Evolutionary conservation across 1,140 invertebrate genomes (phyloP), one percentile per base, ranked within the genome.

Genomic region (Campoletis sonorensis): DNA sequence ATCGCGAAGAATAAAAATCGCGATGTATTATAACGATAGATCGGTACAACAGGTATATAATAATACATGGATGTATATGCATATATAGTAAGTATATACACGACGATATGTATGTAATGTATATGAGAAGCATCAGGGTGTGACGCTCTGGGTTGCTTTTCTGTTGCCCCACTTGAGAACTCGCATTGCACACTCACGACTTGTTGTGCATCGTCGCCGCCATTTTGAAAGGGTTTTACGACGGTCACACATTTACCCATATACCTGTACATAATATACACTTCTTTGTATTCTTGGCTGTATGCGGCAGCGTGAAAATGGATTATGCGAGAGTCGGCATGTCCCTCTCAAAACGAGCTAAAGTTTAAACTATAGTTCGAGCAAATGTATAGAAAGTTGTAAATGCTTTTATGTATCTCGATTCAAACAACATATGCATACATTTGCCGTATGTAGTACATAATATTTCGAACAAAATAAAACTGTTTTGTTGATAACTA

Each of bases 211-310:
- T 21, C 23, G 37, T 64, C 0, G 51, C n/a, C 73, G 73, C 73
- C 73, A 77, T 77, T 77, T 77, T 77, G 73, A 77, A 77, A 77
- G 73, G 73, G 73, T 77, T 64, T 64, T 70, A 58, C 73, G 73
- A 64, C 54, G 54, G 37, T 13, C 15, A 64, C 30, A 70, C 30
- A 30, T n/a, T 37, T 70, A 33, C 33, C 15, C 67, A 3, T 13
- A 70, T n/a, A 33, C 30, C 10, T 70, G 21, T 70, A 33, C 18
- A n/a, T 70, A 70, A 10, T 70, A 30, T 33, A 33, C 33, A 30
- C 67, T 30, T 64, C 73, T 77, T 61, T 77, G 73, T 77, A 77
- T 27, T 61, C 16, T 37, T 18, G 49, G 33, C 51, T 58, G 27
- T 40, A 37, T 21, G 54, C 15, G 51, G 73, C 73, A 77, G 73